A percentile compares a stretch with the other conserved stretches of the same genome.
These are phyloP conservation scores for Geotrypetes seraphini DNA, from an alignment of 2,797 vertebrate species.

Conservation along the genomic window DNA sequence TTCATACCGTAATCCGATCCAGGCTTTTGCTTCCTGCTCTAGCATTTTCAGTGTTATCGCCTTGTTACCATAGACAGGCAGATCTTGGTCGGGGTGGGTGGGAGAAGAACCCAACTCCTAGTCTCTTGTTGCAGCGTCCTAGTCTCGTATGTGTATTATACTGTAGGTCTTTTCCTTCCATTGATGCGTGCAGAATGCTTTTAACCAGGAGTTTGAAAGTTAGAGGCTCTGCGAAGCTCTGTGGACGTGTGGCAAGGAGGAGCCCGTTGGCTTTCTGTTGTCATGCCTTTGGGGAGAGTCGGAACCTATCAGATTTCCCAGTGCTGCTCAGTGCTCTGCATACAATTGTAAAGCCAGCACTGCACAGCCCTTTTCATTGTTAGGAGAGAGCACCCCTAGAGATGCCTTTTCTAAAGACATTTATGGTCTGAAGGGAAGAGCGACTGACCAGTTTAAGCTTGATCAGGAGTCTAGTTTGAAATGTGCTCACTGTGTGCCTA, in stretches of 20 bases:
- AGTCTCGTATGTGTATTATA: too few relatives aligned
- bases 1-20: slow-evolving; percentile 46
- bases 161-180: slow-evolving; percentile 11
- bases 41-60: too few relatives aligned
- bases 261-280: slow-evolving; percentile 47
- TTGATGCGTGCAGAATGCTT: not conserved
- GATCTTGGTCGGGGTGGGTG: too few relatives aligned
- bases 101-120: too few relatives aligned
- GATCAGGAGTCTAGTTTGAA: not conserved
- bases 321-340: slow-evolving; percentile 37
- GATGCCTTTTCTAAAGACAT: slow-evolving; percentile 20
- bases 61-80: too few relatives aligned
- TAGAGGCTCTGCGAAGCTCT: slow-evolving; percentile 47
- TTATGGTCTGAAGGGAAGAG: too few relatives aligned
- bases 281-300: slow-evolving; percentile 41
- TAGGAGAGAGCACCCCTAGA: too few relatives aligned
- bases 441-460: too few relatives aligned
- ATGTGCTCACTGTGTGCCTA: too few relatives aligned
- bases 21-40: slow-evolving; percentile 17
- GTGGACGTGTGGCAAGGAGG: too few relatives aligned
- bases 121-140: too few relatives aligned
- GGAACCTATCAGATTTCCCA: slow-evolving; percentile 69
- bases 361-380: slow-evolving; percentile 55
- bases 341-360: slow-evolving; percentile 62
- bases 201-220: slow-evolving; percentile 17